A percentile compares a stretch with the other conserved stretches of the same genome.
These are phyloP conservation scores for Ophraella communa DNA, from an alignment of 2,888 invertebrate species.

Conservation along the genomic window DNA sequence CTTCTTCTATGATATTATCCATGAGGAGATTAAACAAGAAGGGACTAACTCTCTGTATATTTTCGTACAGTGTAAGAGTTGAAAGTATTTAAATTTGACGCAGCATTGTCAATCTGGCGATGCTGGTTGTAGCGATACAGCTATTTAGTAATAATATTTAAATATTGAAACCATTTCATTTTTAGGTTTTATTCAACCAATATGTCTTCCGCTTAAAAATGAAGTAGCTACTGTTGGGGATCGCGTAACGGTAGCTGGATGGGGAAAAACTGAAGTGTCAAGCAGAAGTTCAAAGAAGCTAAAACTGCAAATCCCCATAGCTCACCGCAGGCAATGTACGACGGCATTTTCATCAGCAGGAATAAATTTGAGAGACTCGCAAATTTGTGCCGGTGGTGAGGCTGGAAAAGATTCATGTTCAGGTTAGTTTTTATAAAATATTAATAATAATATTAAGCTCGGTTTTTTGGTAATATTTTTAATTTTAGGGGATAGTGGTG, in stretches of 20 bases:
- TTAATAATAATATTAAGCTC: no score
- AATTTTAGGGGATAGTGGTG: conserved; percentile 73
- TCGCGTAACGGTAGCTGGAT: conserved; percentile 55
- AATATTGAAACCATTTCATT: conserved; percentile 15
- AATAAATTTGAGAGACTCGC: conserved; percentile 42
- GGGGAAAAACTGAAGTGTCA: conserved; percentile 53
- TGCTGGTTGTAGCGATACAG: no score
- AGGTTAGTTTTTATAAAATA: no score
- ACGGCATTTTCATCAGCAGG: conserved; percentile 43
- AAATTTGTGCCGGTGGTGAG: conserved; percentile 54
- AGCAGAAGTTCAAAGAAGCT: conserved; percentile 62
- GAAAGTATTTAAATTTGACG: no score
- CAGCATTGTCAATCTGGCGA: no score
- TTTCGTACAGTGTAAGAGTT: no score
- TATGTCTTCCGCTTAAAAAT: conserved; percentile 50
- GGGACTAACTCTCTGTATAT: no score
- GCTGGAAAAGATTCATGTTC: conserved; percentile 72
- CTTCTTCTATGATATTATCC: no score
- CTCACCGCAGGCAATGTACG: conserved; percentile 62
- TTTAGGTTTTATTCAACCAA: conserved; percentile 49
- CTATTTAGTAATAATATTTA: background rate
- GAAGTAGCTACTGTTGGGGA: conserved; percentile 49
- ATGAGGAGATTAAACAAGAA: no score
- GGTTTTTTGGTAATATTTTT: background rate
- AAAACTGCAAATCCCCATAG: conserved; percentile 68